Conservation (phyloP, 2,113 vertebrate species). For the Riparia riparia region DNA sequence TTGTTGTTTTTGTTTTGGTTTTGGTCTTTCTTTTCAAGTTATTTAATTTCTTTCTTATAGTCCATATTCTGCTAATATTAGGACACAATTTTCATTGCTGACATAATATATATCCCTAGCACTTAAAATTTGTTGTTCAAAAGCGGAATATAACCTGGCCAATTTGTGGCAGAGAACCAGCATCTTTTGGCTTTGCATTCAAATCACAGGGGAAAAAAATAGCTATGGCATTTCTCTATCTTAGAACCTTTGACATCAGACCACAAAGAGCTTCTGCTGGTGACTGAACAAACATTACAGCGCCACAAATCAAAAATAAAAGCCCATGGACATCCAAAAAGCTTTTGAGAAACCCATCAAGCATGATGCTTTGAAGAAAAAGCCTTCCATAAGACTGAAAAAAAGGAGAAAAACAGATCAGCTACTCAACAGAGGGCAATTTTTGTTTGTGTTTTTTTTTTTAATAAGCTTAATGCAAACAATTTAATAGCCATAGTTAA, state of each 20-base stretch:
- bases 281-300: conserved; percentile 1
- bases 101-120: background rate
- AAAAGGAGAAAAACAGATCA: background rate
- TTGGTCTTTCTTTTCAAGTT: background rate
- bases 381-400: background rate
- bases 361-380: background rate
- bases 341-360: background rate
- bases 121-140: background rate
- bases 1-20: too few species aligned
- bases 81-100: background rate
- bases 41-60: background rate
- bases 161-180: background rate
- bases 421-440: background rate
- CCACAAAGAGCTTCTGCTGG: background rate
- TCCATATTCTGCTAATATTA: background rate
- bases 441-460: background rate
- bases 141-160: background rate
- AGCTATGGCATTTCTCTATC: background rate
- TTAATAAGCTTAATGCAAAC: background rate
- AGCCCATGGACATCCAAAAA: background rate
- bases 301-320: background rate
- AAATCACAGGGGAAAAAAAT: background rate
- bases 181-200: background rate
- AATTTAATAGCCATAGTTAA: background rate
- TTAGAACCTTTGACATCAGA: background rate